Evolutionary conservation across 2,888 invertebrate species (phyloP).

Genomic region (Pseudoips prasinana): DNA sequence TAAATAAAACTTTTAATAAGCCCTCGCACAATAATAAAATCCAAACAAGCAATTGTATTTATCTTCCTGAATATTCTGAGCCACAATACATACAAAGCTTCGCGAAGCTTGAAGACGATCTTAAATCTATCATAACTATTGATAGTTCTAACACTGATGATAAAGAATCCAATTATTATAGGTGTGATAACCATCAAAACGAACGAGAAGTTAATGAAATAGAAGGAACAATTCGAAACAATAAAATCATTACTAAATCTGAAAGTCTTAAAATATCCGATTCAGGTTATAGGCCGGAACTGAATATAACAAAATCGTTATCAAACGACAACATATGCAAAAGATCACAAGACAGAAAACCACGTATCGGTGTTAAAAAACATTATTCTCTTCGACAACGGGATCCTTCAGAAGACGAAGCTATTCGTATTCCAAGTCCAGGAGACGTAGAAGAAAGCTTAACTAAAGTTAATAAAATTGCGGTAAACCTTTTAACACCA

Average conservation of each 20-base stretch:
- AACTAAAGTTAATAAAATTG: slow-evolving; percentile 33
- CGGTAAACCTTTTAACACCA: slow-evolving; percentile 4
- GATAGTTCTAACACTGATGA: slow-evolving; percentile 72
- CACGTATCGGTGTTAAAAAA: slow-evolving; percentile 59
- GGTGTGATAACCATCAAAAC: slow-evolving; percentile 70
- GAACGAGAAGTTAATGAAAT: slow-evolving; percentile 78
- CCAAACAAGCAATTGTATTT: slow-evolving; percentile 44
- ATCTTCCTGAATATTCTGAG: slow-evolving; percentile 57
- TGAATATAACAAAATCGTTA: slow-evolving; percentile 58
- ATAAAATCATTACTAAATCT: slow-evolving; percentile 71
- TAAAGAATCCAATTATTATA: slow-evolving; percentile 54
- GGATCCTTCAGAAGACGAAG: slow-evolving; percentile 65
- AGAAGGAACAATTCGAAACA: slow-evolving; percentile 75
- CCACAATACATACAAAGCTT: slow-evolving; percentile 62
- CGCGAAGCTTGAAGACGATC: slow-evolving; percentile 70
- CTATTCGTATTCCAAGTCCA: slow-evolving; percentile 65
- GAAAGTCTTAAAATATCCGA: slow-evolving; percentile 64
- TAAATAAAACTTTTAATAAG: slow-evolving; percentile 57
- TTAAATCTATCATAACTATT: slow-evolving; percentile 72
- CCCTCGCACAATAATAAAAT: slow-evolving; percentile 39
- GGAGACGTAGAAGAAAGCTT: slow-evolving; percentile 51
- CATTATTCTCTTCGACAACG: slow-evolving; percentile 77
- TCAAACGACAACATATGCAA: slow-evolving; percentile 67
- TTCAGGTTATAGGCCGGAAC: slow-evolving; percentile 50
- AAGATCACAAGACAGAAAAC: slow-evolving; percentile 48